Base-by-base conservation (phyloP, 1,140 invertebrate species). In the Drosophila biarmipes region DNA sequence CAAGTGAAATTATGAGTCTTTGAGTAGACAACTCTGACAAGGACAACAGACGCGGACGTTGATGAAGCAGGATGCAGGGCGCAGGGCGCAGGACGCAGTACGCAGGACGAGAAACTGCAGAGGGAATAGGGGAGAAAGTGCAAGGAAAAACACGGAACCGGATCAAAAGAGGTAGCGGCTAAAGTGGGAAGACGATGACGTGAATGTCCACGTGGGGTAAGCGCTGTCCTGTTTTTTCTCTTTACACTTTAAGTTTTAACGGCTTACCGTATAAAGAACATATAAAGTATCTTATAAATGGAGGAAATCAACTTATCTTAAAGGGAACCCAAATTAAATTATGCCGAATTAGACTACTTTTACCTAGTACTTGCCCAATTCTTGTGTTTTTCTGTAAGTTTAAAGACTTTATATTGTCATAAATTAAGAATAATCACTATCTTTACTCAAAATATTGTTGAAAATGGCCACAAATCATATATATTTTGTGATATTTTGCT, bases 1-100 rank as follows among this genome's bases (percentile, higher is more conserved):
- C 53, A 74, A 84, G 79, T 73, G 63, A 89, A 89, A 80, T 89
- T 89, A 89, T 90, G 85, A 82, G 66, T 54, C 68, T 61, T 61
- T 75, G 73, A 62, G 73, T 51, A 67, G 73, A 85, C 73, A 69
- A 78, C 53, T 64, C 56, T 49, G 53, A 66, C 42, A 56, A 63
- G 46, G 66, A 71, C 42, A 66, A 68, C 57, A 53, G 66, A 71
- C 58, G 75, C 53, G 46, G 59, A 58, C 45, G 69, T 46, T 80
- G 76, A 73, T 78, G 54, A 67, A 53, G 61, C 48, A 31, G 53
- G 21, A 31, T n/a, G 38, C 40, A 38, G 29, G 21, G 29, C 8
- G 59, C 38, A 46, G 27, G 43, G n/a, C 6, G 14, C 14, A 5
- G 35, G 35, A n/a, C 6, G 14, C 14, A 5, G 35, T 12, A n/a